These are phyloP conservation scores for Nephila pilipes DNA, from an alignment of 1,140 invertebrate genomes.

Conservation along the genomic window DNA sequence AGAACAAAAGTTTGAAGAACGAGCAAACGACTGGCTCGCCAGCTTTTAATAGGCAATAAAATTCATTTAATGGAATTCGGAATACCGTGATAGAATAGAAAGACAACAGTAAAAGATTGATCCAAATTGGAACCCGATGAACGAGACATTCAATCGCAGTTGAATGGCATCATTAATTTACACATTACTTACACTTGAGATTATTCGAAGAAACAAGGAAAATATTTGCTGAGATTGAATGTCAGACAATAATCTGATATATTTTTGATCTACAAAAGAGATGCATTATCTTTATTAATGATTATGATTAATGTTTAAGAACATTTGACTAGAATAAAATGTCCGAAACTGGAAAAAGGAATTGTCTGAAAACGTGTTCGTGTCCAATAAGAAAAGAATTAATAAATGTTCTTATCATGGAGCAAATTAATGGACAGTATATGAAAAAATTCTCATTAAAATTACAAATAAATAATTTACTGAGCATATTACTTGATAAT, in stretches of 20 bases:
- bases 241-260: neutral
- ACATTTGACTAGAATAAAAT: no score
- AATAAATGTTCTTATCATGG: no score
- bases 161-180: slow-evolving; percentile 36
- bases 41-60: slow-evolving; percentile 5
- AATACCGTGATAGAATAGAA: neutral
- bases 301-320: no score
- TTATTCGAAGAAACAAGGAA: neutral
- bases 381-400: no score
- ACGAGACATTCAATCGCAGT: neutral
- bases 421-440: no score
- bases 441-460: no score
- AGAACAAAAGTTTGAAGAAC: slow-evolving; percentile 6
- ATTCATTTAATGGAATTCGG: neutral
- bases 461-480: no score
- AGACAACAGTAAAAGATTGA: neutral
- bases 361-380: no score
- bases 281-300: neutral
- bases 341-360: no score
- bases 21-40: neutral
- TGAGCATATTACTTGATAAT: no score
- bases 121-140: neutral
- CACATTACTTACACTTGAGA: neutral
- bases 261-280: neutral
- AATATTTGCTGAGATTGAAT: neutral